phyloP scores from a whole-genome alignment of 1,140 invertebrate genomes.

The Panagrolaimus sp. region DNA sequence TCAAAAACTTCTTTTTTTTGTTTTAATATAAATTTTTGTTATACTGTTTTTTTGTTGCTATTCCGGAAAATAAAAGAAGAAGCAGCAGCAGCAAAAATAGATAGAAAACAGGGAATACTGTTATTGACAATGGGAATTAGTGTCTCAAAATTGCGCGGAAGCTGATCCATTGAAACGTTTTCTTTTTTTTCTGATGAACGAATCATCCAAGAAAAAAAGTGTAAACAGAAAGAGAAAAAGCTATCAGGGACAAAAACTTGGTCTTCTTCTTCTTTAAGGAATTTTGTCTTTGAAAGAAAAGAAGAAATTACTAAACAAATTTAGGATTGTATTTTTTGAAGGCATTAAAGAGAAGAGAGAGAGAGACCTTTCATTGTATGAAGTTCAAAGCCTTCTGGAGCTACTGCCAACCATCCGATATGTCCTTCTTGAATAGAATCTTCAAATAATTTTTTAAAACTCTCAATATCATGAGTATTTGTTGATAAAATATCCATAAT shows the following conservation, averaged over 20 bases:
- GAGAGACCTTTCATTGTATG: slow-evolving; percentile 30
- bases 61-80: too few species aligned
- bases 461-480: slow-evolving; percentile 14
- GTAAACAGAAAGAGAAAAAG: neutral
- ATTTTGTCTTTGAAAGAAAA: slow-evolving; percentile 1
- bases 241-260: neutral
- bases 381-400: slow-evolving; percentile 40
- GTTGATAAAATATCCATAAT: slow-evolving; percentile 39
- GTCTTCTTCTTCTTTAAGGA: neutral
- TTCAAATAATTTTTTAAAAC: slow-evolving; percentile 23
- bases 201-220: neutral
- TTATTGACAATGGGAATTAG: too few species aligned
- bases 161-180: too few species aligned
- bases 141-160: too few species aligned
- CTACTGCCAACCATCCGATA: slow-evolving; percentile 28
- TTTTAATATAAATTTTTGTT: too few species aligned
- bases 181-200: too few species aligned
- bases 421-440: slow-evolving; percentile 27
- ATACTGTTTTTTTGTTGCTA: too few species aligned
- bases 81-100: too few species aligned
- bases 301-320: slow-evolving; percentile 11
- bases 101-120: too few species aligned
- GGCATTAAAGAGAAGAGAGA: too few species aligned
- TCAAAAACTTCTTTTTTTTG: too few species aligned
- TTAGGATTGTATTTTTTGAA: slow-evolving; percentile 10